These are phyloP conservation scores for Zosterops pallidus DNA, from an alignment of 2,113 vertebrate genomes.

Conservation along the genomic window DNA sequence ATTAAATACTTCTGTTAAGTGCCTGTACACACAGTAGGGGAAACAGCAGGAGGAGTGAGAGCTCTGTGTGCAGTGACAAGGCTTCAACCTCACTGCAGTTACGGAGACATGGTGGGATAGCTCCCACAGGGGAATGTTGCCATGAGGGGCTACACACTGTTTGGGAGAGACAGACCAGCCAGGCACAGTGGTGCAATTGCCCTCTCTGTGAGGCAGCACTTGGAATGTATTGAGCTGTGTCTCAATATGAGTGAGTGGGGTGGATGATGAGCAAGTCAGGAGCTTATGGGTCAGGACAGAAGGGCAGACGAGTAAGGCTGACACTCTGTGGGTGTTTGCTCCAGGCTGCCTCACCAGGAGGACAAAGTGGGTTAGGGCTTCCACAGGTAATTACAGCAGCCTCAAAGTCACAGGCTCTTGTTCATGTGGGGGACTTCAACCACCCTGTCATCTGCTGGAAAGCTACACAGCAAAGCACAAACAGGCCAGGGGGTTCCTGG, in stretches of 20 bases:
- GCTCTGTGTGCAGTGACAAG: not conserved
- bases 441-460: not conserved
- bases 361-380: not conserved
- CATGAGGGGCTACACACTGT: not conserved
- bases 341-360: not conserved
- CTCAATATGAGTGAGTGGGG: no score
- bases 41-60: not conserved
- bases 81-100: not conserved
- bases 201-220: not conserved
- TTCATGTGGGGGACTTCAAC: not conserved
- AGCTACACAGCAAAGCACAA: not conserved
- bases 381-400: not conserved
- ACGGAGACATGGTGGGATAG: not conserved
- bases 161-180: not conserved
- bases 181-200: fast-evolving
- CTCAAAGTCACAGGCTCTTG: not conserved
- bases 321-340: not conserved
- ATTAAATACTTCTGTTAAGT: not conserved
- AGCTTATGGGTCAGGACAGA: not conserved
- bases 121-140: not conserved
- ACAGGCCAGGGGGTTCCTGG: not conserved
- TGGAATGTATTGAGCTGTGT: not conserved
- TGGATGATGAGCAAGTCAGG: fast-evolving
- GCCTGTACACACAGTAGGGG: fast-evolving
- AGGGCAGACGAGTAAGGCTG: not conserved